A percentile compares a stretch with the other conserved stretches of the same genome.
phyloP scores from a whole-genome alignment of 2,797 vertebrate genomes.

The Etheostoma nigrum region DNA sequence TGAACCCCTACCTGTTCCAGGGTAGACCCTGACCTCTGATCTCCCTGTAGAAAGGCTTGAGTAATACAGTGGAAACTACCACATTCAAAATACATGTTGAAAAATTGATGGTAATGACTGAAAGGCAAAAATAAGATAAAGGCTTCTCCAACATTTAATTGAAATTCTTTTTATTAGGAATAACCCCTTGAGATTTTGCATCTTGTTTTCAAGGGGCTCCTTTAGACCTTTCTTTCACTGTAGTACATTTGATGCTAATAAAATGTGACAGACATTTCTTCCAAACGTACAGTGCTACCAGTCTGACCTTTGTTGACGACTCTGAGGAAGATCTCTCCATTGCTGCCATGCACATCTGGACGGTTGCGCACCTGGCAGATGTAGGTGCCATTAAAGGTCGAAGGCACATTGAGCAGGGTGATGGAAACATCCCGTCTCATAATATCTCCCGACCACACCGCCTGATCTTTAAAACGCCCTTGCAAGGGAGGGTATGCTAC shows the following conservation, averaged over 20 bases:
- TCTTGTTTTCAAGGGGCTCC: no score
- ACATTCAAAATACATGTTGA: background rate
- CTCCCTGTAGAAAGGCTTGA: background rate
- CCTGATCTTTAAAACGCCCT: conserved; percentile 86
- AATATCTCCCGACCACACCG: conserved; percentile 90
- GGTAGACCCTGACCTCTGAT: conserved; percentile 20
- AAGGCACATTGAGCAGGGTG: conserved; percentile 85
- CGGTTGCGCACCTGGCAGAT: conserved; percentile 91
- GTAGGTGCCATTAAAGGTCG: conserved; percentile 92
- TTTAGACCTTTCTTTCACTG: background rate
- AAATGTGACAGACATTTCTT: conserved; percentile 4
- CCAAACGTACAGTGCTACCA: background rate
- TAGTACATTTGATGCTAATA: background rate
- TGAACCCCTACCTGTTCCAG: background rate
- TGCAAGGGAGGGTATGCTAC: conserved; percentile 65
- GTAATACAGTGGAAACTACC: background rate
- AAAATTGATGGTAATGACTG: background rate
- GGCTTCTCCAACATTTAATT: background rate
- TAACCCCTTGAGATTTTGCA: no score
- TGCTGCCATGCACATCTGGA: conserved; percentile 88
- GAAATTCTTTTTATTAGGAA: no score
- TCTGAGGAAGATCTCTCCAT: conserved; percentile 85
- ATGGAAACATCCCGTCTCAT: conserved; percentile 88
- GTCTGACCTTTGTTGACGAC: conserved; percentile 86
- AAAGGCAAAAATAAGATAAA: background rate